Base-by-base conservation (phyloP, 1,140 invertebrate genomes). In the Formica exsecta region DNA sequence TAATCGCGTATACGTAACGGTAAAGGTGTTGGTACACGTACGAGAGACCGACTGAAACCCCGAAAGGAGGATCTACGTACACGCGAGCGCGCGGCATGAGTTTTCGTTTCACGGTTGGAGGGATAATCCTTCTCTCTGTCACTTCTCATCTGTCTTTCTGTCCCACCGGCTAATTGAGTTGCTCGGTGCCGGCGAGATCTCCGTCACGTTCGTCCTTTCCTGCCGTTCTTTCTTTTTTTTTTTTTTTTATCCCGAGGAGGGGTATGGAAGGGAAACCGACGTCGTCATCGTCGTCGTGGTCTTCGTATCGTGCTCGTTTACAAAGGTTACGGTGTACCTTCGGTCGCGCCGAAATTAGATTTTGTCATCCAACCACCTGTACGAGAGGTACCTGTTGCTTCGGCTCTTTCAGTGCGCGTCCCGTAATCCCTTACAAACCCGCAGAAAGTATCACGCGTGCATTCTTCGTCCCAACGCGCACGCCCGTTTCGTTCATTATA, bases 71-170 rank as follows among this genome's bases (percentile, higher is more conserved):
- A 86, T 57, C 29, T 89, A 89, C 85, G 79, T 75, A 88, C 68
- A 80, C 81, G 89, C 70, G 66, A 41, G 54, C 57, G 61, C 88
- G 81, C 88, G 77, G 65, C 85, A 85, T 80, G 87, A 91, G 90
- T 93, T 94, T 94, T 93, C 89, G 91, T 94, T 93, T 92, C 92
- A 91, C 86, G 88, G 88, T 87, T 91, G 68, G 91, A 92, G 85
- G 91, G 88, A 92, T 93, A 93, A 93, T 92, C 90, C 89, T 93
- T 93, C 93, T 94, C 91, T 89, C 90, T 91, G 90, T 91, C 90
- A 89, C 90, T 89, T 91, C 89, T 91, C 90, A 91, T 91, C 81
- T 83, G 87, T 91, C 90, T 91, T 89, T 91, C 90, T 89, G 90
- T 91, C 90, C 86, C 87, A 75, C 57, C 64, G 57, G 85, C 90